Percentiles rank a stretch among this genome's conserved stretches.
These are phyloP conservation scores for Ennomos quercinarius DNA, from an alignment of 2,888 invertebrate genomes.

Conservation along the genomic window DNA sequence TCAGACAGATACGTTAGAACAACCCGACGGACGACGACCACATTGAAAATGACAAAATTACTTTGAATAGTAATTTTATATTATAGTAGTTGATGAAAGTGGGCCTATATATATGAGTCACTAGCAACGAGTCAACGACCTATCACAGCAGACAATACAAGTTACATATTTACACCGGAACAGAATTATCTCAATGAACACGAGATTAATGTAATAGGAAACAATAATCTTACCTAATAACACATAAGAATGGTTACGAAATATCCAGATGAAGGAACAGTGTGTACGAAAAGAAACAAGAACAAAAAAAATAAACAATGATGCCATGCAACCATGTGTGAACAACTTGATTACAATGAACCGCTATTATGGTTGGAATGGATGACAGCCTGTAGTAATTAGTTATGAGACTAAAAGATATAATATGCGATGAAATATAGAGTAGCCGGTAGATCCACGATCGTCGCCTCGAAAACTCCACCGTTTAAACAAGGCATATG, in stretches of 20 bases:
- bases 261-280: slow-evolving; percentile 42
- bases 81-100: no score
- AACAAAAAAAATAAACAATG: slow-evolving; percentile 49
- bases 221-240: slow-evolving; percentile 50
- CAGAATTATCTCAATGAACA: slow-evolving; percentile 9
- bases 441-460: no score
- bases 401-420: slow-evolving; percentile 7
- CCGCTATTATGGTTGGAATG: slow-evolving; percentile 23
- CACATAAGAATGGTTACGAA: slow-evolving; percentile 50
- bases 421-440: no score
- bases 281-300: slow-evolving; percentile 38
- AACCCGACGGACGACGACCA: no score
- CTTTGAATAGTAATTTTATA: background rate
- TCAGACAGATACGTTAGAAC: no score
- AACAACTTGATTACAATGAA: slow-evolving; percentile 32
- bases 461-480: no score
- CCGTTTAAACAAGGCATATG: no score
- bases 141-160: slow-evolving; percentile 13
- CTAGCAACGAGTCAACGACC: slow-evolving; percentile 7
- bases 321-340: slow-evolving; percentile 41
- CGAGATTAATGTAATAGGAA: slow-evolving; percentile 39
- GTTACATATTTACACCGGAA: slow-evolving; percentile 23
- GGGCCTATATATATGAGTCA: background rate
- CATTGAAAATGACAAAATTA: background rate
- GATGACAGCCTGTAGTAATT: slow-evolving; percentile 16